Percentiles rank a stretch among this genome's conserved stretches.
Evolutionary conservation across 2,797 vertebrate species (phyloP).

Genomic region (Melanotaenia parkinsoni): DNA sequence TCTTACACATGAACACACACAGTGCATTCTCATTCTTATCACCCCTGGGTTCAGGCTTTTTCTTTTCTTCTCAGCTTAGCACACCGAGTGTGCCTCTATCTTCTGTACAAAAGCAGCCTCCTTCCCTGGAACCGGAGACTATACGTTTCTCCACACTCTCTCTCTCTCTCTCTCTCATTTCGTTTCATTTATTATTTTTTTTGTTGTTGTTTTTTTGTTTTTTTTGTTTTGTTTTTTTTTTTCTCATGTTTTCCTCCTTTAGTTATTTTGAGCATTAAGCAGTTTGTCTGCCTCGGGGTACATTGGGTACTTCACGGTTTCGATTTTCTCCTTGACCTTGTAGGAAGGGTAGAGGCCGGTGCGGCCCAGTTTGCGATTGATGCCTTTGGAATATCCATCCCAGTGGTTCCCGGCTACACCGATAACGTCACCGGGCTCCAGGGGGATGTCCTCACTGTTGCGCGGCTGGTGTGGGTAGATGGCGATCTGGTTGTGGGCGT

Average conservation of each 20-base stretch:
- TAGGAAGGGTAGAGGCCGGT: conserved; percentile 98
- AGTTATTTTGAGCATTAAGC: conserved; percentile 78
- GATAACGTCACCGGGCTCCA: conserved; percentile 96
- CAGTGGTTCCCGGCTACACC: conserved; percentile 98
- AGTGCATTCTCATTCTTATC: conserved; percentile 69
- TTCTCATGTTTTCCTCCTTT: conserved; percentile 33
- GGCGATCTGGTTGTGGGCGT: conserved; percentile 97
- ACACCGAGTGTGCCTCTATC: conserved; percentile 50
- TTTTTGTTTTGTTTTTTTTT: conserved; percentile 18
- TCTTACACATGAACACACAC: conserved; percentile 44
- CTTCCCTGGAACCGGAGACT: conserved; percentile 71
- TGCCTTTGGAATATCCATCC: conserved; percentile 98
- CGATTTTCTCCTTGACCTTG: conserved; percentile 97
- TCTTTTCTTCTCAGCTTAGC: conserved; percentile 62
- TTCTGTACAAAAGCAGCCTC: conserved; percentile 78
- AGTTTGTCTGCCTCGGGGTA: conserved; percentile 96
- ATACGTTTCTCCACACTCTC: conserved; percentile 47
- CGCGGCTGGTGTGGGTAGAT: conserved; percentile 93
- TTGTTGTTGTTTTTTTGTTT: conserved; percentile 18
- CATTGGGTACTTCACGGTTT: conserved; percentile 96
- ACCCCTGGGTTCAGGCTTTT: conserved; percentile 60
- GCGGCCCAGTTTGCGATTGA: conserved; percentile 95
- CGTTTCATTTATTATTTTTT: too few relatives aligned
- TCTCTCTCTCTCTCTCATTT: conserved; percentile 17
- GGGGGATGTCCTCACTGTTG: conserved; percentile 92